Percentiles rank a stretch among this genome's conserved stretches.
Evolutionary conservation across 2,888 invertebrate genomes (phyloP).

Genomic region (Polyploca ridens): DNA sequence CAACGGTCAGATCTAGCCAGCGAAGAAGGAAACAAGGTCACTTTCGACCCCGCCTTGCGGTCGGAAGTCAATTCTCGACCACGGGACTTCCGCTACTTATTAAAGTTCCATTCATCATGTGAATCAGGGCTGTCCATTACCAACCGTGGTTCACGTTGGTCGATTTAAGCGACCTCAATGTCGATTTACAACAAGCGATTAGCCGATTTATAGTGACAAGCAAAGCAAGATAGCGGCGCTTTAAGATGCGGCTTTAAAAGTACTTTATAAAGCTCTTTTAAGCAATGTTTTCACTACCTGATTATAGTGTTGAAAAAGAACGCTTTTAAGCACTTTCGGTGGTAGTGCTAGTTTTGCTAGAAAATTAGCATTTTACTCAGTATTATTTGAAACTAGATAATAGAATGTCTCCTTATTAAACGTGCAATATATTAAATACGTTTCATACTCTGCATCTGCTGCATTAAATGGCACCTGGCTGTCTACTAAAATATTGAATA

Average conservation of each 20-base stretch:
- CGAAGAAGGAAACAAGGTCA: conserved; percentile 13
- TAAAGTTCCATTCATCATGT: conserved; percentile 41
- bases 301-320: too few relatives aligned
- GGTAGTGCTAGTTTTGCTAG: too few relatives aligned
- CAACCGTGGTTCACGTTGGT: conserved; percentile 5
- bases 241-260: not conserved
- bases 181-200: not conserved
- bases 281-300: not conserved
- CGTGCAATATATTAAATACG: not conserved
- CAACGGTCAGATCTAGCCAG: not conserved
- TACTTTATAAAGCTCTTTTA: not conserved
- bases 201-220: not conserved
- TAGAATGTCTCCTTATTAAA: not conserved
- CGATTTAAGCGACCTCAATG: not conserved
- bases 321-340: too few relatives aligned
- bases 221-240: not conserved
- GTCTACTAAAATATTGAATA: conserved; percentile 1
- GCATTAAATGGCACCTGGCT: not conserved
- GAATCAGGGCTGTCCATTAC: conserved; percentile 29
- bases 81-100: conserved; percentile 41
- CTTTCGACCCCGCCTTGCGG: conserved; percentile 28
- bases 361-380: too few relatives aligned
- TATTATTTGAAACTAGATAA: too few relatives aligned
- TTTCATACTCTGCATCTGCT: not conserved
- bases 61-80: conserved; percentile 45